Evolutionary conservation across 2,113 vertebrate genomes (phyloP).

Genomic region (Puffinus mauretanicus): DNA sequence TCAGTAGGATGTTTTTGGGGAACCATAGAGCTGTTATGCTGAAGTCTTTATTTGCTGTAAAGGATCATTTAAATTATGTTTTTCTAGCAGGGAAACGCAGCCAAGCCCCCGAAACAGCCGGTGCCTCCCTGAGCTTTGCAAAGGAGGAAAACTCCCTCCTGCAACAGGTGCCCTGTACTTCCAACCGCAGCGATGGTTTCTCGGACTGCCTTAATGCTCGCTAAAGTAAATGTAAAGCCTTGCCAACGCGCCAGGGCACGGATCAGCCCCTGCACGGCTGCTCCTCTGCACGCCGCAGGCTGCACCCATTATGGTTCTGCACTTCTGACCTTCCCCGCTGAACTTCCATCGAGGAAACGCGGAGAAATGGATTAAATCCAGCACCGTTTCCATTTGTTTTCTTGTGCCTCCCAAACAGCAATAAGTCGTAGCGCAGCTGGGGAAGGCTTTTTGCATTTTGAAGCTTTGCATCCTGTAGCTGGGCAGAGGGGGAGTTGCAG

Average conservation of each 20-base stretch:
- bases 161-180: background rate
- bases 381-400: background rate
- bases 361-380: background rate
- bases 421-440: fast-evolving
- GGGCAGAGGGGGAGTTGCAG: background rate
- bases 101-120: background rate
- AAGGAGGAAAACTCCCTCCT: background rate
- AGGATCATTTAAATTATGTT: background rate
- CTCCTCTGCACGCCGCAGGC: background rate
- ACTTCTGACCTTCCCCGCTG: background rate
- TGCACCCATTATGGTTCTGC: background rate
- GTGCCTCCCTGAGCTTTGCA: background rate
- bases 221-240: background rate
- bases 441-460: background rate
- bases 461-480: background rate
- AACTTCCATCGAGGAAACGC: background rate
- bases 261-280: fast-evolving
- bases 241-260: background rate
- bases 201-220: background rate
- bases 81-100: background rate
- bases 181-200: fast-evolving
- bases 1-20: background rate
- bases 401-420: background rate
- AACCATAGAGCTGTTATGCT: background rate
- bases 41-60: background rate